A percentile compares a stretch with the other conserved stretches of the same genome.
phyloP scores from a whole-genome alignment of 2,888 invertebrate species.

The Pyrrhosoma nymphula region DNA sequence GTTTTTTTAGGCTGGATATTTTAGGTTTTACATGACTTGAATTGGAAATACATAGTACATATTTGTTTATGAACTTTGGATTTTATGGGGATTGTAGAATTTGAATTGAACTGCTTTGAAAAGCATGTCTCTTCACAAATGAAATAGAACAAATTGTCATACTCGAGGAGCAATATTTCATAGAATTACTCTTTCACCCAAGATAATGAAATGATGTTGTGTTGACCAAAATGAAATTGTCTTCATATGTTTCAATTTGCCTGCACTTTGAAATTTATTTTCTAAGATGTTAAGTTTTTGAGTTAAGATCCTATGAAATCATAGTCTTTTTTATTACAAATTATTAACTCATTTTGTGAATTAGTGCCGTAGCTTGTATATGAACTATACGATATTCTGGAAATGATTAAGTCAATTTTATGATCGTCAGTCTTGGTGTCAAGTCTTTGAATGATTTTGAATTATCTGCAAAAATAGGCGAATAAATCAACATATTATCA shows the following conservation, averaged over 20 bases:
- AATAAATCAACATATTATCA: slow-evolving; percentile 16
- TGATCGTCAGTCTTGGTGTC: background rate
- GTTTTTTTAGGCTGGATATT: slow-evolving; percentile 45
- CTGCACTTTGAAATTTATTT: background rate
- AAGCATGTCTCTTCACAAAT: background rate
- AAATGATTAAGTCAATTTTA: background rate
- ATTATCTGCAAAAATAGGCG: slow-evolving; percentile 14
- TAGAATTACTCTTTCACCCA: background rate
- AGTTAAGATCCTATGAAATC: background rate
- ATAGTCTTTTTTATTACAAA: background rate
- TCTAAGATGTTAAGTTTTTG: background rate
- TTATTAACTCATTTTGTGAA: background rate
- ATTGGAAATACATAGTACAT: background rate
- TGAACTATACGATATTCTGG: background rate
- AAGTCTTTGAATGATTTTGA: background rate
- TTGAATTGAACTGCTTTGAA: background rate
- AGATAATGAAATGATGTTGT: background rate
- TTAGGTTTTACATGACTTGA: slow-evolving; percentile 30
- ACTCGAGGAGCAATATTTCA: slow-evolving; percentile 10
- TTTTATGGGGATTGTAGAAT: background rate
- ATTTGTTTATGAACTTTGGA: background rate
- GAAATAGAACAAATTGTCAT: background rate
- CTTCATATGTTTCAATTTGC: background rate
- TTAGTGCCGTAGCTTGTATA: background rate
- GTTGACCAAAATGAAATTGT: background rate